Conservation (phyloP, 53 echinoderm and acorn worm species). For the Crossaster papposus region DNA sequence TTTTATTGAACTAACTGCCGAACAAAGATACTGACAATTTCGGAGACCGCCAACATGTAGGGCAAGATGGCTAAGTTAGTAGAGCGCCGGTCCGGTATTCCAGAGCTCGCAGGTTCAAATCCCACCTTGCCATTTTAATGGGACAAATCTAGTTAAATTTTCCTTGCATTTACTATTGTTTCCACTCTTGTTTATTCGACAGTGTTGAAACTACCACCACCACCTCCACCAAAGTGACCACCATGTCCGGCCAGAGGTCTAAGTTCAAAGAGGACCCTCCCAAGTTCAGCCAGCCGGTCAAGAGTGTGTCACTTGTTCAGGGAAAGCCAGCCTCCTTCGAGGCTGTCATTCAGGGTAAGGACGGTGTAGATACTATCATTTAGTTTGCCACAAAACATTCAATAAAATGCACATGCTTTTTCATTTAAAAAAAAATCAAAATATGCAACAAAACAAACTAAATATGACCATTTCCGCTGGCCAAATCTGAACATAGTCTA, state of each 20-base stretch:
- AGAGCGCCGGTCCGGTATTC: no score
- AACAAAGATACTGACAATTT: no score
- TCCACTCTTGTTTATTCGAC: background rate
- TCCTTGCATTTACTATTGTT: background rate
- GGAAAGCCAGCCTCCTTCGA: slow-evolving; percentile 89
- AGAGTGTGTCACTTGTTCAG: slow-evolving; percentile 78
- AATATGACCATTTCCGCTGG: no score
- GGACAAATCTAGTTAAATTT: background rate
- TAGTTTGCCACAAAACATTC: background rate
- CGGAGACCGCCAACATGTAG: no score
- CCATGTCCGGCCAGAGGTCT: slow-evolving; percentile 65
- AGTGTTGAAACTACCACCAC: slow-evolving; percentile 94
- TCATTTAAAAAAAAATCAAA: no score
- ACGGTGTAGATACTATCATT: background rate
- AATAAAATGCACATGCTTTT: background rate
- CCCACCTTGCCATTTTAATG: no score
- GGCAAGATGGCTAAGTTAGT: no score
- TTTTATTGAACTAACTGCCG: no score
- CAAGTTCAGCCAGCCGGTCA: slow-evolving; percentile 86
- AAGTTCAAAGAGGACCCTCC: slow-evolving; percentile 86
- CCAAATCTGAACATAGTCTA: no score
- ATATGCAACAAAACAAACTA: background rate
- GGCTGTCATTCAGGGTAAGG: slow-evolving; percentile 79
- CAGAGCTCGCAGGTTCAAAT: no score
- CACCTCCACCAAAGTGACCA: slow-evolving; percentile 55